Evolutionary conservation across 2,888 invertebrate species (phyloP), one percentile per base, ranked within the genome.

Genomic region (Leucophora obtusa): DNA sequence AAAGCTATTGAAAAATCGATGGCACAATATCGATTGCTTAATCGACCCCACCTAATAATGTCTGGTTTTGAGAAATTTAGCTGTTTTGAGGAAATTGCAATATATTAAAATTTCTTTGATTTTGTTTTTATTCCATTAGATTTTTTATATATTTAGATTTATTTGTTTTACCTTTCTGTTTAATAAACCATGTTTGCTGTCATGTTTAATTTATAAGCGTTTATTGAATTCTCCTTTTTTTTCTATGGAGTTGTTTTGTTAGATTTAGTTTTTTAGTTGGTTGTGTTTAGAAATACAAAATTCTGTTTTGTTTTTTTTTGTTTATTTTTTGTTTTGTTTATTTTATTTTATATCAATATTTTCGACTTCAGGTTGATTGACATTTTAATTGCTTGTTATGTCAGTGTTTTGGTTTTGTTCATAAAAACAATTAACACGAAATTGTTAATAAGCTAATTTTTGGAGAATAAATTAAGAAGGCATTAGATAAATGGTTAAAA

Each of bases 331-430:
- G 9, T 51, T 63, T 53, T 65, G 38, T 71, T 50, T 56, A n/a
- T 60, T 47, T 18, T 24, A 2, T 62, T 62, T 35, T 65, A 38
- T 38, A 38, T 4, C 17, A 43, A 53, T 66, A 43, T 53, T 38
- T 43, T 8, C 60, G 47, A 43, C 33, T 62, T 70, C 63, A 76
- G 63, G 82, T 83, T 83, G 83, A 83, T 79, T 83, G 83, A 81
- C 82, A 83, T 81, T 82, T 82, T 78, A 83, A 83, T 82, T 77
- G 82, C 78, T 82, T 82, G 75, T 75, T 71, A 82, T 81, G 77
- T 83, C 66, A 75, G 69, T 70, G 47, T 47, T 47, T n/a, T 47
- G 0, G 43, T 47, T n/a, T 47, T 28, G 4, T 28, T 47, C n/a
- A n/a, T n/a, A 47, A 47, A 47, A n/a, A n/a, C n/a, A 47, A 47